A percentile compares a stretch with the other conserved stretches of the same genome.
Conservation (phyloP, 2,888 invertebrate species). For the Volucella bombylans region DNA sequence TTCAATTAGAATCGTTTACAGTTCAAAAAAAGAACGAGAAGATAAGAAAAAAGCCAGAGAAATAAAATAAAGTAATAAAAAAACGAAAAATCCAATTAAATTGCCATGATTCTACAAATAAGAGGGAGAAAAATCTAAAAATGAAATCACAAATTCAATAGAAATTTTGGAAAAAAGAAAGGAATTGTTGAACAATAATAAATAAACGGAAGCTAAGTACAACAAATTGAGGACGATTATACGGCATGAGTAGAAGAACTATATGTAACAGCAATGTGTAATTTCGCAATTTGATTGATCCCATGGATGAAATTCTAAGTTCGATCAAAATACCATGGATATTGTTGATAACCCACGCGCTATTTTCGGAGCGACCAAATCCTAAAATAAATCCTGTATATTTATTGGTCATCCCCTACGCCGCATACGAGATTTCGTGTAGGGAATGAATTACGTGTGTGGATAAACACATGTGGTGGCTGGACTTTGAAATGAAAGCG, state of each 20-base stretch:
- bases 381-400: constrained; percentile 61
- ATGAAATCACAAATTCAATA: constrained; percentile 42
- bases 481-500: constrained; percentile 28
- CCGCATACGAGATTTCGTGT: constrained; percentile 20
- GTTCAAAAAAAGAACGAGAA: constrained; percentile 4
- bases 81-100: constrained; percentile 33
- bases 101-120: not conserved
- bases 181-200: constrained; percentile 49
- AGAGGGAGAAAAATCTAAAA: constrained; percentile 16
- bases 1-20: constrained; percentile 26
- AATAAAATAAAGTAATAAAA: constrained; percentile 30
- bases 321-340: constrained; percentile 43
- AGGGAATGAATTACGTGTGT: constrained; percentile 24
- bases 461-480: constrained; percentile 29
- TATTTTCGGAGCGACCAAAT: constrained; percentile 59
- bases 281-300: constrained; percentile 26
- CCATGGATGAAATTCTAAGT: constrained; percentile 22
- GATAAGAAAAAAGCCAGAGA: constrained; percentile 6
- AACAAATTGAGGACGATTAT: constrained; percentile 47
- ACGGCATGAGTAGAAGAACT: constrained; percentile 16
- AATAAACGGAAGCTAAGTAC: constrained; percentile 60
- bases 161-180: constrained; percentile 20
- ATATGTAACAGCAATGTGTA: constrained; percentile 1
- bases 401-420: constrained; percentile 53
- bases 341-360: constrained; percentile 70